Conservation (phyloP, 2,888 invertebrate genomes). For the Noctua fimbriata region DNA sequence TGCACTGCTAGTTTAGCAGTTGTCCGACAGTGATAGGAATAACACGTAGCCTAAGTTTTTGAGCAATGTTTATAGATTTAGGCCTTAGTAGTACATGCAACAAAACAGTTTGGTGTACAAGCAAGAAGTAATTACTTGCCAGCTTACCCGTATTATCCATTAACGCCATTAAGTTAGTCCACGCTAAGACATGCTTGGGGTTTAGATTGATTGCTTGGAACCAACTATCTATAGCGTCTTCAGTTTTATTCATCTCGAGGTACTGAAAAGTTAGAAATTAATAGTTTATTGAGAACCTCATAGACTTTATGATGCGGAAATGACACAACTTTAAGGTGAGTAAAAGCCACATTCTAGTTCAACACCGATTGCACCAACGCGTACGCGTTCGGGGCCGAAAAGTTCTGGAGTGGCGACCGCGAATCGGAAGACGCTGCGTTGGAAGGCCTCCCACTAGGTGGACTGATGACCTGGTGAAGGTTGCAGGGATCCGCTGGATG, state of each 20-base stretch:
- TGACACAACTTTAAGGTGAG: too few relatives aligned
- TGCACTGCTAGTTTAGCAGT: neutral
- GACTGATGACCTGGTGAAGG: too few relatives aligned
- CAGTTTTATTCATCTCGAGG: slow-evolving; percentile 93
- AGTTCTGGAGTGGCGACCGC: too few relatives aligned
- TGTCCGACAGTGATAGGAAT: neutral
- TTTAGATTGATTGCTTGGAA: slow-evolving; percentile 94
- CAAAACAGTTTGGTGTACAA: slow-evolving; percentile 9
- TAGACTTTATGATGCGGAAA: neutral
- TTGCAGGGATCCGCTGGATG: too few relatives aligned
- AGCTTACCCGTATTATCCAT: slow-evolving; percentile 93
- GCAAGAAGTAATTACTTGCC: neutral
- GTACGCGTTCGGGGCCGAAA: neutral
- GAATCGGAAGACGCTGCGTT: too few relatives aligned
- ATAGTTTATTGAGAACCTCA: neutral
- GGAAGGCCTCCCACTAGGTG: too few relatives aligned
- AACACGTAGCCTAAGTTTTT: neutral
- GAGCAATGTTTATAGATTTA: neutral
- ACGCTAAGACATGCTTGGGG: slow-evolving; percentile 95
- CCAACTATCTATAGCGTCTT: slow-evolving; percentile 95
- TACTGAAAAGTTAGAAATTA: slow-evolving; percentile 89
- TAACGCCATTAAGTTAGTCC: slow-evolving; percentile 97
- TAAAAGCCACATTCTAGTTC: neutral
- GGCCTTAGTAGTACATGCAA: neutral
- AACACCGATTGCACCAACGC: too few relatives aligned